Evolutionary conservation across 2,113 vertebrate genomes (phyloP).

Genomic region (Chrysemys picta): DNA sequence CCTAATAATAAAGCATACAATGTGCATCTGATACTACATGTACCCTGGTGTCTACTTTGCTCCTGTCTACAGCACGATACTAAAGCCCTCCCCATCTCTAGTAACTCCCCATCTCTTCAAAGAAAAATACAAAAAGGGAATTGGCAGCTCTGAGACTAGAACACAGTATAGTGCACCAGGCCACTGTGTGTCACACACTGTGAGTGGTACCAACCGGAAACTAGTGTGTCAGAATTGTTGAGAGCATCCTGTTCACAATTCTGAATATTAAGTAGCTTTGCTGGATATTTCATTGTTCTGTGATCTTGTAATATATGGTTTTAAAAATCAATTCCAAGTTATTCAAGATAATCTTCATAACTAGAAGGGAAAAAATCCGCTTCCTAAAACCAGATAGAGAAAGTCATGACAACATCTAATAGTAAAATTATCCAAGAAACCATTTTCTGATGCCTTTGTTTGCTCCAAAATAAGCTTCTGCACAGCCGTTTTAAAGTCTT

Average conservation of each 20-base stretch:
- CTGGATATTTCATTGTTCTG: background rate
- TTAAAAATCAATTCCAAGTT: background rate
- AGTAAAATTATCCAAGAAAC: slow-evolving; percentile 52
- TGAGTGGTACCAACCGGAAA: background rate
- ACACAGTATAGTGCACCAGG: no score
- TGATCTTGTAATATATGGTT: background rate
- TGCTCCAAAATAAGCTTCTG: slow-evolving; percentile 43
- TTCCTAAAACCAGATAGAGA: slow-evolving; percentile 32
- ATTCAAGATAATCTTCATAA: background rate
- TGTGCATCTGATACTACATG: background rate
- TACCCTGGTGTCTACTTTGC: background rate
- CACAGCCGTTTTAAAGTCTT: slow-evolving; percentile 64
- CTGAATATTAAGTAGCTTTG: background rate
- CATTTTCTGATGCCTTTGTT: slow-evolving; percentile 36
- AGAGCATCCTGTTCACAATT: background rate
- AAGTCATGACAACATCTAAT: slow-evolving; percentile 32
- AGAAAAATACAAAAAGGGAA: slow-evolving; percentile 1
- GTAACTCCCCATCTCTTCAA: background rate
- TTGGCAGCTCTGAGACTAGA: background rate
- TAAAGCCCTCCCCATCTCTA: background rate
- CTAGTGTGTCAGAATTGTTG: background rate
- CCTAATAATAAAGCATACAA: background rate
- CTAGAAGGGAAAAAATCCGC: background rate
- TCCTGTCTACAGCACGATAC: background rate
- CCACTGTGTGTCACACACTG: no score